Base-by-base conservation (phyloP, 2,888 invertebrate genomes). In the Apotomis betuletana region DNA sequence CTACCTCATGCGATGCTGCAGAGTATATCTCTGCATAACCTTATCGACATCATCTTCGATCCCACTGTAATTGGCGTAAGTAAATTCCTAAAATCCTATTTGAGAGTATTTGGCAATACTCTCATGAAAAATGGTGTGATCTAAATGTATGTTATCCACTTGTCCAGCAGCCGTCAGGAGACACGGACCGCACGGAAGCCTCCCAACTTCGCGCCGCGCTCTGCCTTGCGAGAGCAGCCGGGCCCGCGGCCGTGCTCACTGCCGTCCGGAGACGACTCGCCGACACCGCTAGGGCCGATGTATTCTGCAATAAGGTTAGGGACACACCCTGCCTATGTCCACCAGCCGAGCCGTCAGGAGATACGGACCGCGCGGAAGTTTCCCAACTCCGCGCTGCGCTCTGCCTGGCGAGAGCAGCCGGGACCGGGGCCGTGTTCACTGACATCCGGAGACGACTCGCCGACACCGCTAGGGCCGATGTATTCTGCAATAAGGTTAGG, bases 151-250 rank as follows among this genome's bases (percentile, higher is more conserved):
- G 27, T 5, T 41, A 27, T 69, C 12, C 27, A 27, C 27, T 27
- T 44, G n/a, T 49, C 41, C 15, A 5, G 5, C 67, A 84, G 94
- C 91, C 80, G 78, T 88, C 81, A 73, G 92, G 77, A 75, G 92
- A 83, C 80, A 85, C 80, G 76, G 94, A 81, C 75, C 85, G 76
- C 74, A 85, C 85, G 3, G 87, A 91, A 70, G 80, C 78, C 38
- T 87, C 86, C 0, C 91, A 91, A 76, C 82, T 93, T 0, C 86
- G 94, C 76, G 83, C 92, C 81, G 78, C 95, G 87, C 84, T 95
- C 94, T 77, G 97, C 96, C 80, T 95, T 95, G 84, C 95, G 95
- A 80, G 98, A 96, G 75, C 95, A 95, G 81, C 98, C 95, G 90
- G 98, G 95, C 75, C 96, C 94, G 70, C 94, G 0, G 94, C 95